phyloP scores from a whole-genome alignment of 2,888 invertebrate genomes.

The Nomada fabriciana region DNA sequence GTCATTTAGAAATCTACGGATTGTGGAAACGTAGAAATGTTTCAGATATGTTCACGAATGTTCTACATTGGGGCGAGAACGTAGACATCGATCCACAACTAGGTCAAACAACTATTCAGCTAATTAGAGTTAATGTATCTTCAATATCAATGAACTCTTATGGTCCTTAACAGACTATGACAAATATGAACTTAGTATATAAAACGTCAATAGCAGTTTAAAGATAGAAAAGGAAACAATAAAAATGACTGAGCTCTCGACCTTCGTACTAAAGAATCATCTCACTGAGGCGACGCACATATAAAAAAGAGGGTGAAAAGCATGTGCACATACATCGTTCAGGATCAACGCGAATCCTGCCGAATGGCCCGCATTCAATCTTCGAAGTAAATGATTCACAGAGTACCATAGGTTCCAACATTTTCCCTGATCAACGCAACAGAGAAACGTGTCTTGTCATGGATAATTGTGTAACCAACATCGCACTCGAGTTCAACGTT shows the following conservation, averaged over 20 bases:
- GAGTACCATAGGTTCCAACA: conserved; percentile 17
- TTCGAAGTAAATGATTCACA: conserved; percentile 39
- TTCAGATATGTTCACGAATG: conserved; percentile 25
- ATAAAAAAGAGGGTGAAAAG: conserved; percentile 45
- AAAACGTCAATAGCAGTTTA: too few species aligned
- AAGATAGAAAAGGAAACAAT: not conserved
- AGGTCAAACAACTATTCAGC: conserved; percentile 1
- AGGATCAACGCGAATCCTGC: conserved; percentile 36
- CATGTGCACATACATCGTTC: conserved; percentile 33
- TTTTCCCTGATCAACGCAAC: conserved; percentile 20
- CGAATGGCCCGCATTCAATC: conserved; percentile 70
- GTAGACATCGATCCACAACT: conserved; percentile 10
- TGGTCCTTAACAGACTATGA: too few species aligned
- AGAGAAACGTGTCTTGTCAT: conserved; percentile 23
- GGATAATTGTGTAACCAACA: conserved; percentile 19
- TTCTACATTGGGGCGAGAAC: not conserved
- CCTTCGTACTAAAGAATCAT: not conserved
- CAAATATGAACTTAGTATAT: too few species aligned
- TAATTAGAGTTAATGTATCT: not conserved
- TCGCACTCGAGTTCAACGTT: not conserved
- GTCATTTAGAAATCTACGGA: not conserved
- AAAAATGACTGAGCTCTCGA: not conserved
- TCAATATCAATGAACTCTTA: not conserved
- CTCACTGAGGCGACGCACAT: not conserved
- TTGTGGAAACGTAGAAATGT: not conserved